These are phyloP conservation scores for Lophotis ruficrista DNA, from an alignment of 2,113 vertebrate genomes.

Conservation along the genomic window DNA sequence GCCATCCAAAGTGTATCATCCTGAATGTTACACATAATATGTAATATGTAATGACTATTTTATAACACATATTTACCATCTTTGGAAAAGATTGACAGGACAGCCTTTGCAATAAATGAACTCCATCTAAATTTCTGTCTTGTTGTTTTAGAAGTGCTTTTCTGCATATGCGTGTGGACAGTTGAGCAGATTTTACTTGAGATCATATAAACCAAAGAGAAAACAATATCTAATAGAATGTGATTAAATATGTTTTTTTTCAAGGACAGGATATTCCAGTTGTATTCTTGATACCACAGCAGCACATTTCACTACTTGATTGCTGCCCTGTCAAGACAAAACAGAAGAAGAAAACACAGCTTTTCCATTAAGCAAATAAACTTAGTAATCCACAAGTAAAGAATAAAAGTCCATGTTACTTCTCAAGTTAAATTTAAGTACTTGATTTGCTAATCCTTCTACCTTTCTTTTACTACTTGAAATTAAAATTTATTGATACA, in stretches of 20 bases:
- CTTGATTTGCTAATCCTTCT: neutral
- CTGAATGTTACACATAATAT: too few relatives aligned
- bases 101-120: neutral
- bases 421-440: neutral
- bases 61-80: neutral
- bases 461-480: neutral
- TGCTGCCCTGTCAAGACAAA: neutral
- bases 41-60: neutral
- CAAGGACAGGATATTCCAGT: neutral
- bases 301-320: neutral
- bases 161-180: rapidly evolving
- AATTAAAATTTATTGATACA: neutral
- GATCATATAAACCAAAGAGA: neutral
- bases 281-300: neutral
- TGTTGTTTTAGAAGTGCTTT: neutral
- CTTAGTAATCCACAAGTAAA: neutral
- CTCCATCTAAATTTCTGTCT: neutral
- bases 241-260: neutral
- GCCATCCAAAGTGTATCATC: too few relatives aligned
- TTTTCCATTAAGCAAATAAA: neutral
- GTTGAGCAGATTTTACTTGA: neutral
- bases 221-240: neutral
- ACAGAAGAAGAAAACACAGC: neutral
- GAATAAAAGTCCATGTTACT: neutral
- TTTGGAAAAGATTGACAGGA: neutral